Base-by-base conservation (phyloP, 2,113 vertebrate genomes). In the Enhydra lutris region DNA sequence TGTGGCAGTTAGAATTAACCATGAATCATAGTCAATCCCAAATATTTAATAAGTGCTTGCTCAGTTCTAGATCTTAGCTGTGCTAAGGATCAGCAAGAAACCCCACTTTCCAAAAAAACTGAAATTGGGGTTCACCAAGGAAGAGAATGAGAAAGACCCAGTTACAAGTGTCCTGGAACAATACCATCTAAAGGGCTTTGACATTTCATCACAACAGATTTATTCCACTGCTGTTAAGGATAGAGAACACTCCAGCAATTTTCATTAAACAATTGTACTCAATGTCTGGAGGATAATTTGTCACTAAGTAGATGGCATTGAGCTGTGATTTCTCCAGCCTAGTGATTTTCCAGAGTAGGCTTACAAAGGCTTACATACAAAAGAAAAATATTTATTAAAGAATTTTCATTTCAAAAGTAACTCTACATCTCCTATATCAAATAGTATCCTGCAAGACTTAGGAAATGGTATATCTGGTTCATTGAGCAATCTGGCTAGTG, bases 341-440 rank as follows among this genome's bases (percentile, higher is more conserved):
- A 47, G 26, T 78, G 13, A 69, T 42, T 97, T 92, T 83, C 34
- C 57, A 84, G 67, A 80, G 42, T 78, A 82, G 47, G 3, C 45
- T 39, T 73, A 47, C 6, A 71, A 81, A 95, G 34, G 2, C 31
- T 90, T 81, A 89, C 24, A 45, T 67, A 92, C 34, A 59, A 82
- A 82, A 92, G 73, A 81, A 94, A 95, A 69, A 79, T 36, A 80
- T 21, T 81, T n/a, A 34, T 74, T 85, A 89, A 18, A 67, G 26
- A 79, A 31, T 82, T 92, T 94, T 63, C 76, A 89, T 74, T 81
- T 91, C 59, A 74, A 24, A 95, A 83, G 36, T 87, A 78, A 65
- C 34, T 55, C 4, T 18, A 8, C 17, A 18, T 13, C 31, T 91
- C 50, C 34, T 94, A 7, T 47, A 39, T 59, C 20, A 96, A 78